Evolutionary conservation across 2,113 vertebrate species (phyloP).

Genomic region (Pluvialis apricaria): DNA sequence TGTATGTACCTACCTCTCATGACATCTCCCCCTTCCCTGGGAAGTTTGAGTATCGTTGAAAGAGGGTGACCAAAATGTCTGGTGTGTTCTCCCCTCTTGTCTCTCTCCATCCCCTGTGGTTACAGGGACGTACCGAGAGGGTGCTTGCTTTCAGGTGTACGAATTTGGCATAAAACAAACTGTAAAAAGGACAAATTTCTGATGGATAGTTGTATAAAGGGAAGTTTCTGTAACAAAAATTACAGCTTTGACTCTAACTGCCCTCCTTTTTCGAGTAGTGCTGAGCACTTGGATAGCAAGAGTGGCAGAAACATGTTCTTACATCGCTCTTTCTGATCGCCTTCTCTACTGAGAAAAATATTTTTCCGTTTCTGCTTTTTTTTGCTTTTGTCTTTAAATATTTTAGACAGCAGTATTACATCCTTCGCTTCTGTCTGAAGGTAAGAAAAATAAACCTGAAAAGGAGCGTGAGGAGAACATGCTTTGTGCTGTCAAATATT

Average conservation of each 20-base stretch:
- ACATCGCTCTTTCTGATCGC: background rate
- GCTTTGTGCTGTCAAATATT: background rate
- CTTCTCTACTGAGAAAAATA: background rate
- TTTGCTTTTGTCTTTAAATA: background rate
- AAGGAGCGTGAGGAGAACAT: background rate
- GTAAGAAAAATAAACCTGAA: background rate
- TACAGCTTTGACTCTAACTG: background rate
- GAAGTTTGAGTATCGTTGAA: background rate
- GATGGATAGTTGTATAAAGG: background rate
- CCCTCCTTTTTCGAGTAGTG: background rate
- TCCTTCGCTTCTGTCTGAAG: background rate
- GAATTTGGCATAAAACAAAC: background rate
- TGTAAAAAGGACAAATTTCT: background rate
- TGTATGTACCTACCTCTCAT: fast-evolving
- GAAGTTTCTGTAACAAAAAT: background rate
- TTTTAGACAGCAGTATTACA: background rate
- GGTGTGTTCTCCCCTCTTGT: background rate
- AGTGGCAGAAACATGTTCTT: background rate
- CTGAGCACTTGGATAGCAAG: fast-evolving
- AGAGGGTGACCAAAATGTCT: background rate
- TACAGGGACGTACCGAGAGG: background rate
- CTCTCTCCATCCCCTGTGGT: background rate
- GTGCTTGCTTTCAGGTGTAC: background rate
- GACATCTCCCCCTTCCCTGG: background rate
- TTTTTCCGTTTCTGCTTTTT: background rate